A percentile compares a stretch with the other conserved stretches of the same genome.
Conservation (phyloP, 2,113 vertebrate genomes). For the Callaeas wilsoni region DNA sequence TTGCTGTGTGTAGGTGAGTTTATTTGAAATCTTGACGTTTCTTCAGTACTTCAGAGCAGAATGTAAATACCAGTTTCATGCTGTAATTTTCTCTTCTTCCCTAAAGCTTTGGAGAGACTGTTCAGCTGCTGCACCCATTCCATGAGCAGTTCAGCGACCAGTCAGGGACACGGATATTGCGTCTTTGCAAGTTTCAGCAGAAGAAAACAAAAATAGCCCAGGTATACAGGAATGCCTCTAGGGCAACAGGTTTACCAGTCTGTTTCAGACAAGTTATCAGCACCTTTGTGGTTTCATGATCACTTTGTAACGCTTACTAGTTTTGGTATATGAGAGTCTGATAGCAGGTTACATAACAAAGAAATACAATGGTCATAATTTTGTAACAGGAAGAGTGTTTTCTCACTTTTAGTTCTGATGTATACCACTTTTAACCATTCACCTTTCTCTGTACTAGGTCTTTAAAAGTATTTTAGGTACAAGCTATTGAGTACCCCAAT, state of each 20-base stretch:
- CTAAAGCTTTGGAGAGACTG: conserved; percentile 90
- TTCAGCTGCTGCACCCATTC: conserved; percentile 93
- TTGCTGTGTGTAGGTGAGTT: conserved; percentile 94
- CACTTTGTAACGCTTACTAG: not conserved
- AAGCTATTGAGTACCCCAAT: not conserved
- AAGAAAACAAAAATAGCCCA: conserved; percentile 98
- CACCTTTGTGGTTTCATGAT: not conserved
- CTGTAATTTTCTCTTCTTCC: not conserved
- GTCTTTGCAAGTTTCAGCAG: conserved; percentile 94
- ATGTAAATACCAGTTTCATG: not conserved
- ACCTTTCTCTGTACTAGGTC: not conserved
- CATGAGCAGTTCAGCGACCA: conserved; percentile 91
- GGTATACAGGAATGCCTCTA: conserved; percentile 62
- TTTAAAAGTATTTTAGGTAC: not conserved
- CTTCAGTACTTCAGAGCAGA: not conserved
- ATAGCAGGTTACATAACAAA: not conserved
- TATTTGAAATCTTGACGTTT: not conserved
- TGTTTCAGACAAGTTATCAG: not conserved
- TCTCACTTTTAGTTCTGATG: not conserved
- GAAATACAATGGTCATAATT: not conserved
- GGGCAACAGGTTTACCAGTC: not conserved
- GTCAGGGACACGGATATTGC: conserved; percentile 86
- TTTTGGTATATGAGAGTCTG: not conserved
- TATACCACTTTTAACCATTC: not conserved
- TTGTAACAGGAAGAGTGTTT: not conserved